A percentile compares a stretch with the other conserved stretches of the same genome.
Conservation (phyloP, 2,888 invertebrate genomes). For the Rhimphoctona megacephalus region DNA sequence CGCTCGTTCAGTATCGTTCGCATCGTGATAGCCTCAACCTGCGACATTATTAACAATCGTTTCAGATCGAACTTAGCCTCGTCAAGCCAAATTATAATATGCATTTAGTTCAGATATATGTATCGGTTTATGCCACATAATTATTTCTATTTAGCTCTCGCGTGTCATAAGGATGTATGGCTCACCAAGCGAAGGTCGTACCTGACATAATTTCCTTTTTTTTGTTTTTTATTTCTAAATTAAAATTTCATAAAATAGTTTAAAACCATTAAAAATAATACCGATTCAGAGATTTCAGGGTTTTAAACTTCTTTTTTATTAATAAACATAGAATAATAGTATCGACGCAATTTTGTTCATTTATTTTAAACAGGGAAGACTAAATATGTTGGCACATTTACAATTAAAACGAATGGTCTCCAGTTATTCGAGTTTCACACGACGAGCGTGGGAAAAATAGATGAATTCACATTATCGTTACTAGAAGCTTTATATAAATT, state of each 20-base stretch:
- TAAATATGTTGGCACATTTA: not conserved
- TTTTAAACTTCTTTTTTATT: not conserved
- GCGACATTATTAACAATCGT: conserved; percentile 78
- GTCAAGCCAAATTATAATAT: conserved; percentile 36
- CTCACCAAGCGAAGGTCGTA: not conserved
- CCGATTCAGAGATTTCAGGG: not conserved
- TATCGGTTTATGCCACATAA: conserved; percentile 23
- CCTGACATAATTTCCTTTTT: not conserved
- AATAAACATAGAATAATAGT: not conserved
- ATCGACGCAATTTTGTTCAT: not conserved
- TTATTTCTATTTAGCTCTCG: conserved; percentile 27
- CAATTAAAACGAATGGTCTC: not conserved
- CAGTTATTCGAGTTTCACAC: not conserved
- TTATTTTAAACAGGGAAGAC: not conserved
- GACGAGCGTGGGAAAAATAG: not conserved
- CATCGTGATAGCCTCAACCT: conserved; percentile 80
- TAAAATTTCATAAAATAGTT: not conserved
- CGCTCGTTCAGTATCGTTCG: conserved; percentile 75
- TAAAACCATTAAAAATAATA: not conserved
- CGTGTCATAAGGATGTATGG: conserved; percentile 31
- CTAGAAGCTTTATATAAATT: not conserved
- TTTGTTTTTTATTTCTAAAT: not conserved
- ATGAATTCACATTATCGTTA: not conserved
- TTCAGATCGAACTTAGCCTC: conserved; percentile 56
- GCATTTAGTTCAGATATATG: conserved; percentile 6